These are phyloP conservation scores for Spatulosminthurus flaviceps DNA, from an alignment of 2,888 invertebrate species.

Conservation along the genomic window DNA sequence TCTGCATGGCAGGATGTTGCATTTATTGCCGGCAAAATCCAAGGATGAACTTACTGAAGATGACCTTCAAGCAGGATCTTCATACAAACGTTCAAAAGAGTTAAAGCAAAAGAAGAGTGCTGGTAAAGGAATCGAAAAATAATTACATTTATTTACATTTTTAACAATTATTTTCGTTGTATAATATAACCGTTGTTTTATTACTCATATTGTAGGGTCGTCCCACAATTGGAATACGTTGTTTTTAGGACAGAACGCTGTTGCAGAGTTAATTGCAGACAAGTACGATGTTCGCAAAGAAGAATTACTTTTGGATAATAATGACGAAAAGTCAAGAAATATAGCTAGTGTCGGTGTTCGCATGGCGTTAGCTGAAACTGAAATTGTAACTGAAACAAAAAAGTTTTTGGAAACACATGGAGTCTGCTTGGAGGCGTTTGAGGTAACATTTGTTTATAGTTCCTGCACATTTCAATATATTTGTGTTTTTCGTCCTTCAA, in stretches of 20 bases:
- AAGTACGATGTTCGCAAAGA: slow-evolving; percentile 60
- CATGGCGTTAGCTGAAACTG: slow-evolving; percentile 95
- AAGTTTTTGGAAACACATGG: slow-evolving; percentile 87
- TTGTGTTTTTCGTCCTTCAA: not conserved
- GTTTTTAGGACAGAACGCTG: slow-evolving; percentile 91
- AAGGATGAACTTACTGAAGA: slow-evolving; percentile 82
- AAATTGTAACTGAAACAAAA: slow-evolving; percentile 88
- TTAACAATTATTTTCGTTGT: not conserved
- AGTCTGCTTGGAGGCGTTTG: slow-evolving; percentile 76
- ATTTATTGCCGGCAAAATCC: slow-evolving; percentile 86
- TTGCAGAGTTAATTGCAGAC: slow-evolving; percentile 86
- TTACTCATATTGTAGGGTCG: slow-evolving; percentile 67
- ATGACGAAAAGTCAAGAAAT: slow-evolving; percentile 56
- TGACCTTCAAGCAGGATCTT: slow-evolving; percentile 73
- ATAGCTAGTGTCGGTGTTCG: slow-evolving; percentile 87
- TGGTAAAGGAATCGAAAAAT: slow-evolving; percentile 50
- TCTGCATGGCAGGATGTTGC: slow-evolving; percentile 91
- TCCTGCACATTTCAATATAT: not conserved
- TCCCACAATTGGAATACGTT: slow-evolving; percentile 96
- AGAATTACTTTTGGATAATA: slow-evolving; percentile 59
- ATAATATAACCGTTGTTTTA: not conserved
- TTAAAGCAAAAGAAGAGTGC: slow-evolving; percentile 66
- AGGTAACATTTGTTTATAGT: slow-evolving; percentile 34
- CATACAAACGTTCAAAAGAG: slow-evolving; percentile 68
- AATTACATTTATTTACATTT: not conserved